Conservation (phyloP, 2,888 invertebrate species). For the Thymelicus acteon region DNA sequence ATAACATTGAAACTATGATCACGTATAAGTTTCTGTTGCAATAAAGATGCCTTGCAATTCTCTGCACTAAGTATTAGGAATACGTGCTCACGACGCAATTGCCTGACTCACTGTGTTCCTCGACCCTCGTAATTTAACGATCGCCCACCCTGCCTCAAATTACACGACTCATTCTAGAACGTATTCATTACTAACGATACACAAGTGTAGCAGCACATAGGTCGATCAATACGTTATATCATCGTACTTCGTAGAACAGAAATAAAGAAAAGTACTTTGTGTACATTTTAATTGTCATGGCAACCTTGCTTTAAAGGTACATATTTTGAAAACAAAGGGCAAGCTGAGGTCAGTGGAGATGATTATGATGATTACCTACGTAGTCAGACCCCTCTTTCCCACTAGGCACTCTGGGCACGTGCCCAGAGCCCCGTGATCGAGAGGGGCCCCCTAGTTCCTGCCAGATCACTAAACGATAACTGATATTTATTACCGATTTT, state of each 20-base stretch:
- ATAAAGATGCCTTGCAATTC: neutral
- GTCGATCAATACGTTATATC: slow-evolving; percentile 20
- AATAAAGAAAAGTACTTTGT: neutral
- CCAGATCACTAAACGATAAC: no score
- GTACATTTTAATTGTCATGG: neutral
- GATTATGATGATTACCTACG: no score
- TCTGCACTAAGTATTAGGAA: slow-evolving; percentile 6
- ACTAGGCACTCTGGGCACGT: no score
- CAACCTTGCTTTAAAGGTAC: neutral
- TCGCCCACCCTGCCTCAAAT: slow-evolving; percentile 65
- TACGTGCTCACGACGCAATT: slow-evolving; percentile 46
- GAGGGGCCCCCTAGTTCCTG: no score
- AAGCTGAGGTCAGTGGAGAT: no score
- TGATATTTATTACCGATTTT: no score
- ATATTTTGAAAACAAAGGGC: no score
- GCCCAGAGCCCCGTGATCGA: no score
- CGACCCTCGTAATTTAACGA: slow-evolving; percentile 53
- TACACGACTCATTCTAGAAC: slow-evolving; percentile 47
- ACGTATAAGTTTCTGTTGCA: neutral
- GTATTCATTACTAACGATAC: slow-evolving; percentile 40
- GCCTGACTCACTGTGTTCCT: slow-evolving; percentile 63
- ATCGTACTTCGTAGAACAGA: neutral
- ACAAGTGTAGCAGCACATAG: slow-evolving; percentile 33
- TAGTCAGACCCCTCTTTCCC: no score
- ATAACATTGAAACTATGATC: slow-evolving; percentile 6